Base-by-base conservation (phyloP, 1,140 invertebrate genomes). In the Dermatophagoides farinae region DNA sequence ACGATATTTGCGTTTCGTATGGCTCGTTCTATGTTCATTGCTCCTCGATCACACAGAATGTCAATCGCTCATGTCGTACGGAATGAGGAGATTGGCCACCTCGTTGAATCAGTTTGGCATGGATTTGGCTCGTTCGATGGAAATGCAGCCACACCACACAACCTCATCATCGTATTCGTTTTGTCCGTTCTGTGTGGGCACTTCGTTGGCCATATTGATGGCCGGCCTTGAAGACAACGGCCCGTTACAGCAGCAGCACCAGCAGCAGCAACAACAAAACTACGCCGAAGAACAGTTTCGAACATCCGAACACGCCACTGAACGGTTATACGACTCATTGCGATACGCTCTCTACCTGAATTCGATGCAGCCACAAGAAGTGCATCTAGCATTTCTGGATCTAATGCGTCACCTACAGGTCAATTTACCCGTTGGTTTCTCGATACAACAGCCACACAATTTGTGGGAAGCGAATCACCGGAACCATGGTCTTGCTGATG, bases 71-170 rank as follows among this genome's bases (percentile, higher is more conserved):
- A 31, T 31, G 31, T 31, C 31, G 31, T 68, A 66, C 61, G 66
- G 65, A 12, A 66, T 69, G 65, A 18, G 68, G 6, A 69, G 67
- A 58, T 57, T 69, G 11, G 66, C 68, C 4, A 64, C 67, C 44
- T 65, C 67, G 0, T 66, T 64, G 10, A 69, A 69, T 57, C 68
- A 69, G 44, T 68, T 69, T 44, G 68, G 68, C 16, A 53, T 69
- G 12, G 68, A 69, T 63, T 38, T 69, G 4, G 58, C 66, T 18
- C 57, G 67, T 39, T 63, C 67, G 9, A 61, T 68, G 47, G 62
- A 39, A 55, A 43, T 38, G 25, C 14, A 44, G 12, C 23, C 1
- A 38, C 23, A n/a, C 4, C 12, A 11, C 38, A 23, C 2, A 12
- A 53, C 12, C 18, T 51, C 18, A 20, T 53, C 51, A 51, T 52